Evolutionary conservation across 2,797 vertebrate species (phyloP).

Genomic region (Coendou prehensilis): DNA sequence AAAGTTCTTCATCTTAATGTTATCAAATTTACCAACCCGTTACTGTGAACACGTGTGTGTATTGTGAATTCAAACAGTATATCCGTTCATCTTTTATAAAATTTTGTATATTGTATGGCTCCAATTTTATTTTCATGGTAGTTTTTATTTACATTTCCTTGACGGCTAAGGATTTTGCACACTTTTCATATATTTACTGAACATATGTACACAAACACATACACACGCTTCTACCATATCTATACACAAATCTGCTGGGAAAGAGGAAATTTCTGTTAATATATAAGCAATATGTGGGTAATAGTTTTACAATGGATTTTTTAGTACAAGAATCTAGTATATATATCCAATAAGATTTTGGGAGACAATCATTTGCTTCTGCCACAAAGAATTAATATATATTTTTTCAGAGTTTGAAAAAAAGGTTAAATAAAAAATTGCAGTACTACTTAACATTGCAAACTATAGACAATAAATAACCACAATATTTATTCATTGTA

Average conservation of each 20-base stretch:
- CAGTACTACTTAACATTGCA: neutral
- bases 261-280: neutral
- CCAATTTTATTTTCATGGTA: neutral
- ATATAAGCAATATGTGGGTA: neutral
- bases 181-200: neutral
- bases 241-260: neutral
- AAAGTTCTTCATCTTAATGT: neutral
- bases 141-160: neutral
- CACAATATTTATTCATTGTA: neutral
- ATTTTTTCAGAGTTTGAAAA: neutral
- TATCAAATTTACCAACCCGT: neutral
- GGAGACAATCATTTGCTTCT: neutral
- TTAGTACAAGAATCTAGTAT: neutral
- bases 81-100: neutral
- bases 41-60: neutral
- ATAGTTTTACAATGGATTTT: neutral
- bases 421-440: neutral
- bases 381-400: neutral
- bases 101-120: neutral
- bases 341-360: neutral
- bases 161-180: neutral
- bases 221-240: neutral
- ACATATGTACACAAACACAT: neutral
- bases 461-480: neutral
- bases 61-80: neutral